A percentile compares a stretch with the other conserved stretches of the same genome.
These are phyloP conservation scores for Masnerella sp. DNA, from an alignment of 2,888 invertebrate genomes.

Conservation along the genomic window DNA sequence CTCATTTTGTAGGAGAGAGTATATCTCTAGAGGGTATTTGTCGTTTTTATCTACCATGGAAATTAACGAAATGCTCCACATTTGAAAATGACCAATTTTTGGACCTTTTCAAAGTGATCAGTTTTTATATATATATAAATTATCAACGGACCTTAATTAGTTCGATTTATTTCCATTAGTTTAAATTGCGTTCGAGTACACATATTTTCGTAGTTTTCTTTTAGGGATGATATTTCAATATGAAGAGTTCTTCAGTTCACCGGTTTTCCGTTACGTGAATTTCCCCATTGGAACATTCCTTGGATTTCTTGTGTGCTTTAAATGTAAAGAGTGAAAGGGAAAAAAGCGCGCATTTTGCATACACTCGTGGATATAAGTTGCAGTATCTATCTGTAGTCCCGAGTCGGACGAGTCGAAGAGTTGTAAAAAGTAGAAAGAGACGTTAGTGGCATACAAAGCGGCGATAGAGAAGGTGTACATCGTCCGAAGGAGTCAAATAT, in stretches of 20 bases:
- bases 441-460: constrained; percentile 44
- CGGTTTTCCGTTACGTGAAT: constrained; percentile 14
- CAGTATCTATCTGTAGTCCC: constrained; percentile 33
- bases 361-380: constrained; percentile 37
- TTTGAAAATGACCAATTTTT: no score
- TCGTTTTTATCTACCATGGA: no score
- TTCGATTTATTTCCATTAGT: no score
- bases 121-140: no score
- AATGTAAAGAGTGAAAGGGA: constrained; percentile 38
- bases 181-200: neutral
- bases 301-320: constrained; percentile 41
- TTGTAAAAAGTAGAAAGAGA: constrained; percentile 36
- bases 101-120: no score
- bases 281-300: constrained; percentile 30
- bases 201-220: constrained; percentile 1
- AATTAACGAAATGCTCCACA: no score
- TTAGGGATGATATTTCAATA: constrained; percentile 17
- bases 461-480: constrained; percentile 9
- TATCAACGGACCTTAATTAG: no score
- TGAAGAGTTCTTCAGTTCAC: constrained; percentile 27
- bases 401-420: constrained; percentile 1
- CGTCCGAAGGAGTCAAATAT: constrained; percentile 29
- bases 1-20: no score
- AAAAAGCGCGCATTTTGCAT: constrained; percentile 30
- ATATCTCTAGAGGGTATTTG: no score